Percentiles rank a stretch among this genome's conserved stretches.
Conservation (phyloP, 1,140 invertebrate genomes). For the Drosophila lini region DNA sequence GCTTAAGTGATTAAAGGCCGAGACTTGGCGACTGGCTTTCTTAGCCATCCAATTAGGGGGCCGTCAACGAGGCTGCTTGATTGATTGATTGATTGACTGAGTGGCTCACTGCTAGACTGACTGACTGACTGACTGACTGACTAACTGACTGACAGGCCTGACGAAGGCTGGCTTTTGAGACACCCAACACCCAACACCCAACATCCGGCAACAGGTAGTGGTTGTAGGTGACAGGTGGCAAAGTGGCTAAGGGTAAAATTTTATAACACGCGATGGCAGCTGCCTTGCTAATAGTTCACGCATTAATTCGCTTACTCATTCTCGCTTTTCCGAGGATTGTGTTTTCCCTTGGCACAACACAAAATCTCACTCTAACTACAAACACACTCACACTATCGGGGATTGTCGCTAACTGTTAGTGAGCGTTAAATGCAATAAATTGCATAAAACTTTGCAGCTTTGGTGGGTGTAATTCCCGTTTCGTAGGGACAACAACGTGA, state of each 20-base stretch:
- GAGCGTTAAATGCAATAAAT: constrained; percentile 73
- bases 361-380: constrained; percentile 42
- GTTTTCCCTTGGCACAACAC: constrained; percentile 27
- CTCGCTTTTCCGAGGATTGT: constrained; percentile 1
- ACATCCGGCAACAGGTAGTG: constrained; percentile 31
- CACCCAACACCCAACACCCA: constrained; percentile 23
- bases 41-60: constrained; percentile 33
- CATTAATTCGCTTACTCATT: constrained; percentile 46
- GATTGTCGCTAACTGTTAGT: constrained; percentile 27
- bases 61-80: constrained; percentile 21
- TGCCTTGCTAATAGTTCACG: constrained; percentile 52
- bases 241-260: constrained; percentile 23
- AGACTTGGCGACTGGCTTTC: constrained; percentile 8
- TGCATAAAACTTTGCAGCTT: constrained; percentile 57
- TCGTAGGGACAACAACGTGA: constrained; percentile 9
- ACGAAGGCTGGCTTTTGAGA: constrained; percentile 7
- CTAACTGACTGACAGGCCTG: background rate
- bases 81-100: constrained; percentile 24
- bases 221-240: background rate
- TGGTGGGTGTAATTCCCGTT: background rate
- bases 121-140: background rate
- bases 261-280: constrained; percentile 41
- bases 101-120: constrained; percentile 9
- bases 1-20: constrained; percentile 39
- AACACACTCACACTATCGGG: constrained; percentile 9